A percentile compares a stretch with the other conserved stretches of the same genome.
Conservation (phyloP, 2,113 vertebrate genomes). For the Oncorhynchus kisutch region DNA sequence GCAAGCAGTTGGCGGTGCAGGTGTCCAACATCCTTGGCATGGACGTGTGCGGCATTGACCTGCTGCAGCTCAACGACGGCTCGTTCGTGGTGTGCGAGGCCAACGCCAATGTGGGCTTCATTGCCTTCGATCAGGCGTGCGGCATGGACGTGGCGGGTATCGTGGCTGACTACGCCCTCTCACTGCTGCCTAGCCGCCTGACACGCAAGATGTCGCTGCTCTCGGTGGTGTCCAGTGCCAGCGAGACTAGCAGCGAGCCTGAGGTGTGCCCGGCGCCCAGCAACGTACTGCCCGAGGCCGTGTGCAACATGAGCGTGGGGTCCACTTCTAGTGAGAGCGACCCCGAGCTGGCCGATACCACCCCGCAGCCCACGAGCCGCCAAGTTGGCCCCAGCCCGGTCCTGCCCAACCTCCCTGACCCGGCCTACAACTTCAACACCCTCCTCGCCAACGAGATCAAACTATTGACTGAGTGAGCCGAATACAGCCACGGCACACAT, state of each 20-base stretch:
- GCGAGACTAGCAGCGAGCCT: conserved; percentile 82
- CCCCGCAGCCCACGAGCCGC: conserved; percentile 55
- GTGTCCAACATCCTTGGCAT: conserved; percentile 91
- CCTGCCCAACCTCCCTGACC: conserved; percentile 67
- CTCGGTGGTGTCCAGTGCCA: conserved; percentile 81
- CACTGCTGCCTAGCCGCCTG: conserved; percentile 81
- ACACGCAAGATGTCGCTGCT: conserved; percentile 83
- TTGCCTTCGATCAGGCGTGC: conserved; percentile 88
- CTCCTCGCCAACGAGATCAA: conserved; percentile 83
- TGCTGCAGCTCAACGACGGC: conserved; percentile 85
- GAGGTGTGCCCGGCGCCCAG: conserved; percentile 74
- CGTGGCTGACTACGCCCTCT: conserved; percentile 86
- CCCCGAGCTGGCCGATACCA: conserved; percentile 80
- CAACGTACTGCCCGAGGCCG: conserved; percentile 69
- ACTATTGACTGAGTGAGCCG: conserved; percentile 84
- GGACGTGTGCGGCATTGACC: conserved; percentile 90
- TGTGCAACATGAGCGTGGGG: conserved; percentile 81
- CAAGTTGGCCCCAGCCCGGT: conserved; percentile 52
- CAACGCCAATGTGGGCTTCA: conserved; percentile 91
- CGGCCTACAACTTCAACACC: conserved; percentile 83
- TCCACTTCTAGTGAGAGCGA: conserved; percentile 88
- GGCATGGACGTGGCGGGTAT: conserved; percentile 86
- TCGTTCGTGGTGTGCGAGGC: conserved; percentile 89
- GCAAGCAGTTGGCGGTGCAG: conserved; percentile 87
- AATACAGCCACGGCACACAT: conserved; percentile 41